Evolutionary conservation across 2,888 invertebrate genomes (phyloP), one percentile per base, ranked within the genome.

Genomic region (Pharmacophagus antenor): DNA sequence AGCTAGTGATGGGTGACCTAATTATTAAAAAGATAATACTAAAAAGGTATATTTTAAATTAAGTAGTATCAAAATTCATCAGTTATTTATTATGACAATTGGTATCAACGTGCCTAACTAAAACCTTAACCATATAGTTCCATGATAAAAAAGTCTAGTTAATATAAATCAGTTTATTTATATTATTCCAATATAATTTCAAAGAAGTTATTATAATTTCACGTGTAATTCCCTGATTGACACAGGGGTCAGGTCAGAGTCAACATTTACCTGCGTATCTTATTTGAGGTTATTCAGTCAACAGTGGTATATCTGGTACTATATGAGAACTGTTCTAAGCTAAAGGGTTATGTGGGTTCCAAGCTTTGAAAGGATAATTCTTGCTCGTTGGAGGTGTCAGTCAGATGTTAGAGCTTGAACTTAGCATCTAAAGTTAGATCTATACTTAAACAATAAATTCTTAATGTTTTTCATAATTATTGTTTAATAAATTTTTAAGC

Each of bases 261-360:
- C 42, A 54, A 27, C 59, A 37, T 56, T 57, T 50, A 50, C 56
- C 48, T 41, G 48, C 41, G 44, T 44, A 56, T 47, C 18, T 41
- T 53, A 47, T 48, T 55, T 59, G 59, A 50, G 59, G 59, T 59
- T 54, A 59, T n/a, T n/a, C n/a, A n/a, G n/a, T n/a, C n/a, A 50
- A 59, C 59, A 59, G 41, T 55, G 25, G 42, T 58, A 59, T 49
- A 49, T 49, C 54, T 54, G 27, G 44, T 50, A 54, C 49, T 49
- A 49, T 47, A 54, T 59, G 54, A 54, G 59, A 59, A 59, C 27
- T 50, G 54, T 18, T 44, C 7, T 44, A 18, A 49, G 49, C 44
- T 54, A 50, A 47, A 46, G 54, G 58, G 49, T 55, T 54, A 44
- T 15, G 21, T 15, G 44, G 51, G 31, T 59, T 49, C 17, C 48